Base-by-base conservation (phyloP, 23 tunicate genomes). In the Halocynthia aurantium region DNA sequence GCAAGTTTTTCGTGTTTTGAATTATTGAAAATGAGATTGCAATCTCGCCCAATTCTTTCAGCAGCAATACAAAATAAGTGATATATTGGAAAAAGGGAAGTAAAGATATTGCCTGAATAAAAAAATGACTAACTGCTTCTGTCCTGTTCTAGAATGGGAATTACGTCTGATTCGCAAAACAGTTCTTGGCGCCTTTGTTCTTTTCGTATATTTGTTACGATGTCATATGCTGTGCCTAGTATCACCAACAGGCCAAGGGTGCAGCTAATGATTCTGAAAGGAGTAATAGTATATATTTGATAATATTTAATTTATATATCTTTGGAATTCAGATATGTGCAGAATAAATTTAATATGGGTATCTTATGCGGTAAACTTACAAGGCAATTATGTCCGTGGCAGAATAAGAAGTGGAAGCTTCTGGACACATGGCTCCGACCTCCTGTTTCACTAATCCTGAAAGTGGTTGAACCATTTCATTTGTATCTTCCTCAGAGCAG, bases 1-100 rank as follows among this genome's bases (percentile, higher is more conserved):
- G 71, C 64, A 91, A 56, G 10, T 51, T 62, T 72, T 66, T 78
- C 8, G 91, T 85, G 77, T 91, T 91, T 64, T 71, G 50, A 44
- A 91, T 77, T 10, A 82, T 58, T 13, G 90, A 85, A 52, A 91
- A 91, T 11, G 87, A 81, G 31, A 62, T 51, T 17, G 69, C 17
- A 49, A 88, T 13, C 53, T 57, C 17, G n/a, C 49, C n/a, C 6
- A 65, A 65, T 8, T 20, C 70, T 65, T 40, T 20, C 22, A 65
- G 22, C 31, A 8, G 9, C 63, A 58, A 31, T 31, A 31, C 44
- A 31, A 31, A 31, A 31, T 4, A 31, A 4, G 4, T 31, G 44
- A 31, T 0, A 31, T 31, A 31, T 31, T 31, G 44, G 44, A 4
- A 31, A n/a, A 31, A 31, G 44, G 15, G 4, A 58, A 58, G 63